These are phyloP conservation scores for Cotesia typhae DNA, from an alignment of 1,140 invertebrate species.

Conservation along the genomic window DNA sequence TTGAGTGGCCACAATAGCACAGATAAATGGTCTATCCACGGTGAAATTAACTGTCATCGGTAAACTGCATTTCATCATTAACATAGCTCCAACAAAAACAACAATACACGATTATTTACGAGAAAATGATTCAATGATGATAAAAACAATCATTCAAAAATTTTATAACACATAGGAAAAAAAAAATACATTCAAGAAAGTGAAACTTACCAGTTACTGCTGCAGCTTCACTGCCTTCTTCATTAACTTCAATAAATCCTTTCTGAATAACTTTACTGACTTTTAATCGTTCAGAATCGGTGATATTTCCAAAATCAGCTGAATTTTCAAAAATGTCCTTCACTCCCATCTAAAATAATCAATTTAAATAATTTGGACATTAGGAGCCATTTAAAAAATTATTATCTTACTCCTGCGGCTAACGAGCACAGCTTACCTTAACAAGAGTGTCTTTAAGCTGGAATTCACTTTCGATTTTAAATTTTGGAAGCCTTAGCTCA, in stretches of 20 bases:
- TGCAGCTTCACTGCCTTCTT: constrained; percentile 73
- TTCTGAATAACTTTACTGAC: constrained; percentile 70
- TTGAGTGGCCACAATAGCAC: constrained; percentile 10
- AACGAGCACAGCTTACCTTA: too few relatives aligned
- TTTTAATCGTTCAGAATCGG: constrained; percentile 51
- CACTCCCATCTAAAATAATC: constrained; percentile 59
- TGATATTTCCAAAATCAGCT: constrained; percentile 68
- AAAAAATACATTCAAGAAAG: background rate
- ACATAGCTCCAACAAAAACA: constrained; percentile 9
- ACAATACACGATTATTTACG: too few relatives aligned
- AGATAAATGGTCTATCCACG: constrained; percentile 21
- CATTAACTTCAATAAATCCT: constrained; percentile 71
- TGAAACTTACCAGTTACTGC: constrained; percentile 60
- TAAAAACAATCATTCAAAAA: background rate
- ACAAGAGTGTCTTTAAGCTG: constrained; percentile 28
- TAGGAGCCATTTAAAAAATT: too few relatives aligned
- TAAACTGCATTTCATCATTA: background rate
- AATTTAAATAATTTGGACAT: too few relatives aligned
- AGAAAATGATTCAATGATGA: background rate
- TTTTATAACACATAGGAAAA: background rate
- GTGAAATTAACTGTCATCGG: background rate
- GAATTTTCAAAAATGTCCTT: constrained; percentile 60
- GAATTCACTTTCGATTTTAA: constrained; percentile 60
- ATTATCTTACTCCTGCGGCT: too few relatives aligned
- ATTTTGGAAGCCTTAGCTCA: constrained; percentile 57